Base-by-base conservation (phyloP, 2,113 vertebrate species). In the Alaudala cheleensis region DNA sequence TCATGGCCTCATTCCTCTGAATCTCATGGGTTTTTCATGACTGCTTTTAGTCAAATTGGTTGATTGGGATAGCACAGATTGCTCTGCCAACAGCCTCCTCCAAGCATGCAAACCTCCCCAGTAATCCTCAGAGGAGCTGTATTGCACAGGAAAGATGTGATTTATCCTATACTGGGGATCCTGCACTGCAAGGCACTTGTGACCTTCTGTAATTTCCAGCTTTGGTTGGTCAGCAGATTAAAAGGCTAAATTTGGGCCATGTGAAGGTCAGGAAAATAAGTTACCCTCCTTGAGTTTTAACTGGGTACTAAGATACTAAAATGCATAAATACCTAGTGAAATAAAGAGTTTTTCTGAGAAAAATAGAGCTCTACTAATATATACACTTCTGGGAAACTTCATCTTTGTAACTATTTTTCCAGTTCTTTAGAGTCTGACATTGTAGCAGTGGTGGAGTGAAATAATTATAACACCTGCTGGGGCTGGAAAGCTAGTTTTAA, bases 391-490 rank as follows among this genome's bases (percentile, higher is more conserved):
- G 53, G 58, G 71, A 85, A 94, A 67, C 62, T 88, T 85, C 73
- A 34, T 87, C 70, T 86, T 92, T 70, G 39, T 70, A 77, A 81
- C 62, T 88, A 18, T 90, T 93, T 85, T 93, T 28, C 79, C 22
- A 24, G 40, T 53, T 94, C 37, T 81, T 94, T 74, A 71, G 34
- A 60, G 54, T 60, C 82, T 69, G 47, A 54, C 14, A 29, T 34
- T 88, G 58, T 42, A 90, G 39, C 34, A 47, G 60, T 33, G 49
- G 40, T 79, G 28, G 66, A 91, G 74, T 80, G 88, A 82, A 88
- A 83, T 90, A 90, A 93, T 87, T 85, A 7, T 85, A 88, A 90
- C 62, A 93, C 71, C 82, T 92, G 67, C 82, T 90, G 92, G 45
- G 71, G 18, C 62, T 57, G 25, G 61, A 85, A 95, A 88, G 45